phyloP scores from a whole-genome alignment of 2,113 vertebrate species.

The Mionectes macconnelli region DNA sequence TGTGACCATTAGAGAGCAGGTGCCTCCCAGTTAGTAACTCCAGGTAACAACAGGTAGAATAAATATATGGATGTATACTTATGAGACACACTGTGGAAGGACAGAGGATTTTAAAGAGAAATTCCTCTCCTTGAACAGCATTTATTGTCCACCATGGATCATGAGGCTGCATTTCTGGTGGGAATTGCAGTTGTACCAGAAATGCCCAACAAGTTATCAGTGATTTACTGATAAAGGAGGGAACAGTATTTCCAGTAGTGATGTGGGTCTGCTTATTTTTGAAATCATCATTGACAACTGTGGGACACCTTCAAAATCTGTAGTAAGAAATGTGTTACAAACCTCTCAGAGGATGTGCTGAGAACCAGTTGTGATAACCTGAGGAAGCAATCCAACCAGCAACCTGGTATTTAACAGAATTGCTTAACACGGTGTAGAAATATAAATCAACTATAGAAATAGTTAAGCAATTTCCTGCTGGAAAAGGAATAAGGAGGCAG shows the following conservation, averaged over 20 bases:
- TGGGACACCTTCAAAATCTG: neutral
- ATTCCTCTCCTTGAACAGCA: neutral
- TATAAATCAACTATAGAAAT: neutral
- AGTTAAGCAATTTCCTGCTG: neutral
- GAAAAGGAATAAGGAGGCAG: neutral
- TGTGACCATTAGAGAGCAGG: neutral
- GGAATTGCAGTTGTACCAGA: neutral
- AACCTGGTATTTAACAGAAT: neutral
- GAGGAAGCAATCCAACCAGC: neutral
- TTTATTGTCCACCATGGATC: neutral
- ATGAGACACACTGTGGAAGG: neutral
- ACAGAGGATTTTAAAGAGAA: neutral
- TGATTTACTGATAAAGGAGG: neutral
- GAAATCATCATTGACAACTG: neutral
- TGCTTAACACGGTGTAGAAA: neutral
- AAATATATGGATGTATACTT: neutral
- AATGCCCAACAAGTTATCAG: neutral
- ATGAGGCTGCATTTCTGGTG: neutral
- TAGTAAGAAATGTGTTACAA: neutral
- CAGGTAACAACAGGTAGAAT: neutral
- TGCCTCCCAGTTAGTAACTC: neutral
- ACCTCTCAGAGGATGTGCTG: neutral
- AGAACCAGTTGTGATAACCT: neutral
- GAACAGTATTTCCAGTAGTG: neutral
- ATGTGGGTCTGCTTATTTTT: neutral